Evolutionary conservation across 2,797 vertebrate genomes (phyloP), one percentile per base, ranked within the genome.

Genomic region (Diplodus puntazzo): DNA sequence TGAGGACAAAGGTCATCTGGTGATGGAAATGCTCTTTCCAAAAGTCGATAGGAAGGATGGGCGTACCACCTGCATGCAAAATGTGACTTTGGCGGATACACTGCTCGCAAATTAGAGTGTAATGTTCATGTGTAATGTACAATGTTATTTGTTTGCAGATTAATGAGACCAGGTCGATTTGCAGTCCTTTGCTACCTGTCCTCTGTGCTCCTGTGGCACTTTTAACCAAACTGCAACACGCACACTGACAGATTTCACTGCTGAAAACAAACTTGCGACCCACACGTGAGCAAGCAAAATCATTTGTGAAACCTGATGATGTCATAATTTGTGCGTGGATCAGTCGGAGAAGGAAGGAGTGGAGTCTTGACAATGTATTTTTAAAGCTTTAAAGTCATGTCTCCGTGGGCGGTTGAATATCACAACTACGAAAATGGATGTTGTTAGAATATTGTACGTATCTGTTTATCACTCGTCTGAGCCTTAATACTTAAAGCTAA

Each of bases 401-500:
- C 10, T 61, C 9, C 46, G 1, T 34, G 34, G 34, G 34, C 5
- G 27, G 25, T 17, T 43, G 18, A 39, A 23, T 59, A 66, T 39
- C 0, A 50, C n/a, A 43, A 34, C 7, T 3, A 17, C 5, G 50
- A 60, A 59, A 68, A 53, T 54, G 17, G 2, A 43, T 39, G 21
- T 27, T 14, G 39, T 16, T 49, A 18, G 68, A 73, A 48, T 62
- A 14, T 46, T 20, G 11, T 30, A 14, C 20, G 46, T 1, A 53
- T 20, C 23, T 49, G 53, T 57, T 43, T 63, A 65, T 65, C 18
- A 16, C 16, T 30, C 42, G 5, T 68, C 42, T 68, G 43, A n/a
- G 14, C 57, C 7, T 27, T 61, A 73, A 71, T 43, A 30, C 42
- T 68, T 45, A 45, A 55, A 27, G 52, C 45, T 49, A 46, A 46